phyloP scores from a whole-genome alignment of 2,113 vertebrate genomes.

The Gnathonemus echidnorhynchus region DNA sequence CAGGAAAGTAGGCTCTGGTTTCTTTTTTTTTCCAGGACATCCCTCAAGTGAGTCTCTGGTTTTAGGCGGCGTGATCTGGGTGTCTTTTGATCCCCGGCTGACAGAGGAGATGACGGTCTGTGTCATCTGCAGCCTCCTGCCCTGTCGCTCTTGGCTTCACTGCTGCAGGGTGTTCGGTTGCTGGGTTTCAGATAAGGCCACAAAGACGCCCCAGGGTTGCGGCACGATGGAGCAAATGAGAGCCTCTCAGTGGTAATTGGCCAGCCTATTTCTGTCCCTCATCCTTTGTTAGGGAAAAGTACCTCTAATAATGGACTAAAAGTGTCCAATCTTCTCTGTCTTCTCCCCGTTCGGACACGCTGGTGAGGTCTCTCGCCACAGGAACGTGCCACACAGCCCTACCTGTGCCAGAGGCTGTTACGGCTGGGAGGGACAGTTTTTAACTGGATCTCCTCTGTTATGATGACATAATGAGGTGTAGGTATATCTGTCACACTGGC shows the following conservation, averaged over 20 bases:
- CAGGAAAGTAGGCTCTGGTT: background rate
- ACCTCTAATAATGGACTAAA: background rate
- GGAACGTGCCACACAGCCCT: background rate
- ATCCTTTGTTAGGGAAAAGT: background rate
- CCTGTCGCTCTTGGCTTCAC: background rate
- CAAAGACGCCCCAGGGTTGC: background rate
- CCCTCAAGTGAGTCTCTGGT: slow-evolving; percentile 5
- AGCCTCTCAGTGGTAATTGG: background rate
- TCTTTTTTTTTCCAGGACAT: background rate
- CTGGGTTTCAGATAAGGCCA: background rate
- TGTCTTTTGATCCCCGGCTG: background rate
- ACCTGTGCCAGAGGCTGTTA: background rate
- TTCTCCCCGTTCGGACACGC: background rate
- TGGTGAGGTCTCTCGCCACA: background rate
- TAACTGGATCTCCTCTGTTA: background rate
- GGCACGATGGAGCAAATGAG: background rate
- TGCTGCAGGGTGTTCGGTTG: background rate
- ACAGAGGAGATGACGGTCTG: background rate
- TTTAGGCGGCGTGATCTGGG: slow-evolving; percentile 4
- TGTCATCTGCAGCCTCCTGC: background rate
- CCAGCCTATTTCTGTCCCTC: background rate
- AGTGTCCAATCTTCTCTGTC: background rate
- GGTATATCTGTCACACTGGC: background rate
- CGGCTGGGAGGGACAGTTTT: background rate
- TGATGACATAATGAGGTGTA: background rate